Evolutionary conservation across 2,113 vertebrate species (phyloP).

Genomic region (Ptychochromis oligacanthus): DNA sequence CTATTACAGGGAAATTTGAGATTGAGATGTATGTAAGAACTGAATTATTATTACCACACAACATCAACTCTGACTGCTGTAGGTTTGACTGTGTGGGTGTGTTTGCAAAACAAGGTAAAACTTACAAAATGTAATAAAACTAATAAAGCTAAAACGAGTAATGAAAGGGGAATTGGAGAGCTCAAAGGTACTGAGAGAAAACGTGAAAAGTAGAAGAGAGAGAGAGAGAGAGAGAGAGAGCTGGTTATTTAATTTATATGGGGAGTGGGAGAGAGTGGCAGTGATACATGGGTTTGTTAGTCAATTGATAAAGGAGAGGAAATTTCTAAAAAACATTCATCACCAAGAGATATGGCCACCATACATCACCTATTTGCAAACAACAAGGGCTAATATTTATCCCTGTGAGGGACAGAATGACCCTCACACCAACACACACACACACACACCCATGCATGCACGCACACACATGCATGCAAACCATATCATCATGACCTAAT

Average conservation of each 20-base stretch:
- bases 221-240: slow-evolving; percentile 31
- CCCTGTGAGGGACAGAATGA: slow-evolving; percentile 82
- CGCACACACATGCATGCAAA: not conserved
- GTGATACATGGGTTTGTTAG: slow-evolving; percentile 97
- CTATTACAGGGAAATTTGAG: slow-evolving; percentile 36
- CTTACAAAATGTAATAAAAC: slow-evolving; percentile 37
- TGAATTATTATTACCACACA: slow-evolving; percentile 32
- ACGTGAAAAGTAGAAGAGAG: slow-evolving; percentile 23
- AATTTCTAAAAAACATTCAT: slow-evolving; percentile 98
- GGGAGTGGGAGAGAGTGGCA: slow-evolving; percentile 90
- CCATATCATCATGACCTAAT: slow-evolving; percentile 70
- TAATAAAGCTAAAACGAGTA: slow-evolving; percentile 59
- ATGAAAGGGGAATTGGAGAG: slow-evolving; percentile 55
- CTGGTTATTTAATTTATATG: slow-evolving; percentile 93
- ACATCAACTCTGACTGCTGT: slow-evolving; percentile 26
- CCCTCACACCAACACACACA: slow-evolving; percentile 50
- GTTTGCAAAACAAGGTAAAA: slow-evolving; percentile 27
- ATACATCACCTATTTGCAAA: slow-evolving; percentile 95
- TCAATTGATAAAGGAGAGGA: slow-evolving; percentile 99
- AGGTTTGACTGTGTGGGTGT: slow-evolving; percentile 32
- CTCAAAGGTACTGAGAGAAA: slow-evolving; percentile 38
- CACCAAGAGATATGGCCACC: slow-evolving; percentile 89
- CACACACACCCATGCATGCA: slow-evolving; percentile 1
- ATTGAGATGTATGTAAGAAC: slow-evolving; percentile 44
- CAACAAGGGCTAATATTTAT: slow-evolving; percentile 86